A percentile compares a stretch with the other conserved stretches of the same genome.
Conservation (phyloP, 1,140 invertebrate species). For the Drosophila punjabiensis region DNA sequence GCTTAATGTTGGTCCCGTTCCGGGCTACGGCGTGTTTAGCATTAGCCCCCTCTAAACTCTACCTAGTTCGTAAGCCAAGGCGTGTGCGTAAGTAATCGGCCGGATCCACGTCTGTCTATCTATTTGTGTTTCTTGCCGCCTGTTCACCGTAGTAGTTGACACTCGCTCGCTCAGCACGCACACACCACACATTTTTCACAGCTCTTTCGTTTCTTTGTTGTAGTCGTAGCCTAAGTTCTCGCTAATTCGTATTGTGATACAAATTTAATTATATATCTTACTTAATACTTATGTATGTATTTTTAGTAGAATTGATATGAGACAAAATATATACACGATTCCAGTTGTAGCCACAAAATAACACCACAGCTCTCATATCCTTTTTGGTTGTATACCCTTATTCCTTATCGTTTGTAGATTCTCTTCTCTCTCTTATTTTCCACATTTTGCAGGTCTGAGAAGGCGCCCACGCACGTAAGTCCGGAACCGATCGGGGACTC, state of each 20-base stretch:
- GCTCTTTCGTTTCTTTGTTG: conserved; percentile 70
- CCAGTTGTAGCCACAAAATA: conserved; percentile 59
- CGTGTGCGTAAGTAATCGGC: conserved; percentile 67
- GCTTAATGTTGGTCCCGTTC: conserved; percentile 51
- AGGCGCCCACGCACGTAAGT: conserved; percentile 42
- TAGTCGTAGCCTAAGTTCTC: conserved; percentile 78
- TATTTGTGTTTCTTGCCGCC: conserved; percentile 21
- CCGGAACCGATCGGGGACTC: conserved; percentile 36
- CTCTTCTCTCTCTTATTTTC: not conserved
- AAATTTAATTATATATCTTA: conserved; percentile 79
- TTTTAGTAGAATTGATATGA: conserved; percentile 80
- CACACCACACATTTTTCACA: conserved; percentile 39
- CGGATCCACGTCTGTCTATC: conserved; percentile 7
- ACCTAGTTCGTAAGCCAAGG: conserved; percentile 65
- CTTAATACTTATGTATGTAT: conserved; percentile 74
- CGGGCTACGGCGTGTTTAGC: conserved; percentile 50
- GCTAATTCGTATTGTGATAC: conserved; percentile 80
- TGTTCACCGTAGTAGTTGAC: conserved; percentile 52
- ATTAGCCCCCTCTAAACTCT: conserved; percentile 35
- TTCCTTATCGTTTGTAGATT: conserved; percentile 30
- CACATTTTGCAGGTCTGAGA: conserved; percentile 21
- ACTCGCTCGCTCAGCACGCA: conserved; percentile 64
- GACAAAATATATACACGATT: conserved; percentile 79
- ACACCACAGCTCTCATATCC: conserved; percentile 52
- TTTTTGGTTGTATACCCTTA: conserved; percentile 21